These are phyloP conservation scores for Caenorhabditis sinica DNA, from an alignment of 2,888 invertebrate genomes.

Conservation along the genomic window DNA sequence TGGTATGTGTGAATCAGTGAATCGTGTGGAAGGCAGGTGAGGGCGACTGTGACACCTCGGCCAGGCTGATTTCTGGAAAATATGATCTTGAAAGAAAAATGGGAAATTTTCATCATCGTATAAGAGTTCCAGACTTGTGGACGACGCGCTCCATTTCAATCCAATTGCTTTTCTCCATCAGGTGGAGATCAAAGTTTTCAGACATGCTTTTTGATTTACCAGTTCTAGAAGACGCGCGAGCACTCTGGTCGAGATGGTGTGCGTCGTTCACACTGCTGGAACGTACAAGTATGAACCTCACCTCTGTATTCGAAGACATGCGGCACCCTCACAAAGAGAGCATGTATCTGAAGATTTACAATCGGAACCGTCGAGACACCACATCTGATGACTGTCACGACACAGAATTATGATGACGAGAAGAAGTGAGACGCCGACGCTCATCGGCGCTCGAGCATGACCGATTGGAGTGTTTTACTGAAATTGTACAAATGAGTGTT, in stretches of 20 bases:
- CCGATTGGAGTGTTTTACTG: conserved; percentile 25
- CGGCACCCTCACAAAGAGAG: conserved; percentile 72
- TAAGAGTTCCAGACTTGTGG: too few species aligned
- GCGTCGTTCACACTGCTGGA: too few species aligned
- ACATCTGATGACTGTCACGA: conserved; percentile 58
- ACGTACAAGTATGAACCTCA: conserved; percentile 13
- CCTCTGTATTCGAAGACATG: conserved; percentile 73
- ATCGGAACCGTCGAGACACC: conserved; percentile 76
- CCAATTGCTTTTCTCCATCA: too few species aligned
- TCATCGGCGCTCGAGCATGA: conserved; percentile 65
- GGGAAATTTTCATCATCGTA: too few species aligned
- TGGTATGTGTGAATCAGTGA: conserved; percentile 69
- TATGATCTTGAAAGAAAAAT: conserved; percentile 1
- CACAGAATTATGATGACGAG: conserved; percentile 38
- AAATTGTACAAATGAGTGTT: conserved; percentile 9
- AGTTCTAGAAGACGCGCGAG: too few species aligned
- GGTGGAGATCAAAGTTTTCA: not conserved
- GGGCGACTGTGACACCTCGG: conserved; percentile 64
- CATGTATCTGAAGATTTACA: conserved; percentile 66
- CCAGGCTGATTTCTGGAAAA: conserved; percentile 65
- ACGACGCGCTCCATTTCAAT: too few species aligned
- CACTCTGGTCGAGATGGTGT: too few species aligned
- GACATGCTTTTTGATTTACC: too few species aligned
- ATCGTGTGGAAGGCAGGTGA: conserved; percentile 74
- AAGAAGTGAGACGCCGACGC: conserved; percentile 51